Evolutionary conservation across 2,113 vertebrate species (phyloP).

Genomic region (Panthera uncia): DNA sequence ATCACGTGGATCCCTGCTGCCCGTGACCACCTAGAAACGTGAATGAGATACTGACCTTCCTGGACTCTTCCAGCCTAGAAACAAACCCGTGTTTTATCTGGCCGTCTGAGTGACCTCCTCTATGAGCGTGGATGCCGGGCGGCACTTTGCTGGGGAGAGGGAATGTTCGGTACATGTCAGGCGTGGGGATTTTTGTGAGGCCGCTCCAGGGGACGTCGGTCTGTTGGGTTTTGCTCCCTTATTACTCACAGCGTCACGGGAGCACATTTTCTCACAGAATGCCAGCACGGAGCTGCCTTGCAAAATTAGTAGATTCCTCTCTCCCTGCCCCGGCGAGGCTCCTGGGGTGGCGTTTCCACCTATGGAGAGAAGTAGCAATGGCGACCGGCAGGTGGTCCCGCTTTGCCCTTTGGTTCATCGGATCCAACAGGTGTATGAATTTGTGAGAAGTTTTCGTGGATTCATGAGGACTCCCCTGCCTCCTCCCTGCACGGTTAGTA

Average conservation of each 20-base stretch:
- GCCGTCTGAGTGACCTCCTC: rapidly evolving
- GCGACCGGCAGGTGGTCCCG: background rate
- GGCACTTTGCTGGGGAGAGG: background rate
- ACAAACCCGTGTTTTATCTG: background rate
- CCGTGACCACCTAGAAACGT: background rate
- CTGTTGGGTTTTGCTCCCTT: background rate
- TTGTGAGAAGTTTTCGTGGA: background rate
- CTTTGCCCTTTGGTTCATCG: too few relatives aligned
- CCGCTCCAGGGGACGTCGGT: background rate
- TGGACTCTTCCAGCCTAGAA: background rate
- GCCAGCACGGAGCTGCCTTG: background rate
- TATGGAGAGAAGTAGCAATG: background rate
- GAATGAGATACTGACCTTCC: background rate
- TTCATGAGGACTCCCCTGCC: background rate
- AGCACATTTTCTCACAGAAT: background rate
- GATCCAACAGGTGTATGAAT: background rate
- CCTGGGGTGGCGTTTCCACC: background rate
- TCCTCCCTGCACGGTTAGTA: background rate
- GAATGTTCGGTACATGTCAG: background rate
- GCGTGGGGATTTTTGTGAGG: background rate
- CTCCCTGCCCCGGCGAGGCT: background rate
- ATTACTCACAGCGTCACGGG: background rate
- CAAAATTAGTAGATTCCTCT: background rate
- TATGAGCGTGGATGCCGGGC: background rate
- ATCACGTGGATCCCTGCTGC: background rate